Evolutionary conservation across 2,888 invertebrate genomes (phyloP), one percentile per base, ranked within the genome.

Genomic region (Thereva unica): DNA sequence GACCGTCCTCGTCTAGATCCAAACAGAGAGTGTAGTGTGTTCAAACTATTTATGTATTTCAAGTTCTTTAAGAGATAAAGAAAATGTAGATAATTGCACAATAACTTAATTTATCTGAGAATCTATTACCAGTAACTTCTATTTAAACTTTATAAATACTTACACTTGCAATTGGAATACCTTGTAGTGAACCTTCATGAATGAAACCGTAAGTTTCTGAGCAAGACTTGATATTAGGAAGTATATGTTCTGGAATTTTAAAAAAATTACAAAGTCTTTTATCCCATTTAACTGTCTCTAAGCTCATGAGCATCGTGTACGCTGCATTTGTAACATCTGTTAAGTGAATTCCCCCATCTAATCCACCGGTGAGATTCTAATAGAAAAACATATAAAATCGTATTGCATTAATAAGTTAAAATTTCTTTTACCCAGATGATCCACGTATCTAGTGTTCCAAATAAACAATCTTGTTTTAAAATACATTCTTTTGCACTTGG

Each of bases 261-360:
- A 97, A 98, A 78, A 95, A 95, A 64, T 89, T 85, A 77, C 95
- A 88, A 40, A 99, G 82, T 69, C 89, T 84, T n/a, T 86, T 84
- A 80, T 97, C 96, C 97, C 97, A 97, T 74, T 92, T 84, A 40
- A 94, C 82, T n/a, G 88, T 89, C 71, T 88, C 86, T 61, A 97
- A 84, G 77, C 97, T 95, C 95, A 99, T 95, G 1, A 99, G 84
- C 85, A 96, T 92, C 3, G 97, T 98, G 71, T 97, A 86, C 40
- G 95, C 95, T 8, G 98, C 98, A 81, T 99, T 99, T 41, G 97
- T 95, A 0, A 97, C 95, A 81, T 99, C 98, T 0, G 98, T 99
- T 0, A 91, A 82, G 78, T 97, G 95, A 5, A 90, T 81, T 0
- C 89, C 89, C 55, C 83, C 84, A 53, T 80, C 78, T 52, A 75